These are phyloP conservation scores for Xyliphius kryptos DNA, from an alignment of 2,113 vertebrate genomes.

Conservation along the genomic window DNA sequence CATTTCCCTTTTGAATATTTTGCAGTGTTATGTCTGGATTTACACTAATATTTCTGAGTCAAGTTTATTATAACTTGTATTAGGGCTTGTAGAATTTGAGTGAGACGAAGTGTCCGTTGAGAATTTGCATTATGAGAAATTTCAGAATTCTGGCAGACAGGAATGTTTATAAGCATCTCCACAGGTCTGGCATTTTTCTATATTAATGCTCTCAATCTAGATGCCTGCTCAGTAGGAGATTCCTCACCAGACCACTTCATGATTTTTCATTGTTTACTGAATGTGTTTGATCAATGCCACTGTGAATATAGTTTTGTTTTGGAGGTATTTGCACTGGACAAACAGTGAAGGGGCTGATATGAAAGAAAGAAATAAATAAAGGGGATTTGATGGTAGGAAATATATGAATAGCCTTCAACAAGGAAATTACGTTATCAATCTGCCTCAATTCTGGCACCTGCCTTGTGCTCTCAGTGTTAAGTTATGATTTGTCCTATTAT, in stretches of 20 bases:
- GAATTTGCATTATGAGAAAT: slow-evolving; percentile 45
- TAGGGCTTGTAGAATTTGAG: slow-evolving; percentile 18
- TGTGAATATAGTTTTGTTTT: neutral
- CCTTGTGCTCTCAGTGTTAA: slow-evolving; percentile 3
- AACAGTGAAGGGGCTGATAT: neutral
- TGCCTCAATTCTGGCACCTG: slow-evolving; percentile 15
- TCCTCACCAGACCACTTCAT: no score
- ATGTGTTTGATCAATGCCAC: neutral
- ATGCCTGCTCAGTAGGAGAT: slow-evolving; percentile 10
- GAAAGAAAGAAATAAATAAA: no score
- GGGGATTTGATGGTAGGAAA: slow-evolving; percentile 14
- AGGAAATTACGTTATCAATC: slow-evolving; percentile 35
- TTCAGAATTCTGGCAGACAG: slow-evolving; percentile 39
- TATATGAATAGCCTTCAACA: slow-evolving; percentile 14
- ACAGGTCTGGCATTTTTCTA: slow-evolving; percentile 33
- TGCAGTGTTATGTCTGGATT: slow-evolving; percentile 1
- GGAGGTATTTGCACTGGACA: slow-evolving; percentile 2
- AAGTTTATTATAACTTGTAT: slow-evolving; percentile 28
- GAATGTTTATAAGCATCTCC: slow-evolving; percentile 43
- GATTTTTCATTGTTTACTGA: no score
- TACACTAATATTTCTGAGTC: slow-evolving; percentile 24
- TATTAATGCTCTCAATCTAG: slow-evolving; percentile 21
- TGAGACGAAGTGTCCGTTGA: slow-evolving; percentile 40
- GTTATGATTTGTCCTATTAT: slow-evolving; percentile 22
- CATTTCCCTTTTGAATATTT: neutral